Conservation (phyloP, 2,113 vertebrate genomes). For the Atlantisia rogersi region DNA sequence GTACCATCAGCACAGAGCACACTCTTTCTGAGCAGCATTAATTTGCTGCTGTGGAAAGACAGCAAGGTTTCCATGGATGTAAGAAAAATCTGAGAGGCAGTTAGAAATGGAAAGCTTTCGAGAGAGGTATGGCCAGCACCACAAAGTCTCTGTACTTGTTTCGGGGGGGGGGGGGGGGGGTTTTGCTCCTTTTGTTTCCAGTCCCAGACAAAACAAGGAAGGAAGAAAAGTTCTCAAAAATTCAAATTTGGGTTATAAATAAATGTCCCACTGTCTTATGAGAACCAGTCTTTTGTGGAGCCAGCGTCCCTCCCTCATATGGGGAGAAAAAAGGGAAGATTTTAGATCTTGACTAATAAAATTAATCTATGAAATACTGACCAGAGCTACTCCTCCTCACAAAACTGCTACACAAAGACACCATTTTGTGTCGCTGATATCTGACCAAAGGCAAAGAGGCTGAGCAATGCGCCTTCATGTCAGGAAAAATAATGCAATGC, state of each 20-base stretch:
- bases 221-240: conserved; percentile 28
- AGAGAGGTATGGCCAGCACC: background rate
- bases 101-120: background rate
- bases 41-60: background rate
- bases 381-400: conserved; percentile 1
- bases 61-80: background rate
- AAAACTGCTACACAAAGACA: conserved; percentile 42
- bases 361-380: conserved; percentile 32
- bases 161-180: background rate
- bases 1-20: background rate
- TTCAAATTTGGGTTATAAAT: conserved; percentile 9
- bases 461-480: conserved; percentile 39
- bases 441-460: conserved; percentile 40
- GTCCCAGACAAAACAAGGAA: conserved; percentile 19
- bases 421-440: conserved; percentile 41
- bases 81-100: background rate
- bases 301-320: background rate
- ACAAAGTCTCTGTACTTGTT: background rate
- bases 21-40: background rate
- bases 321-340: background rate
- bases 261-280: background rate
- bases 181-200: conserved; percentile 11
- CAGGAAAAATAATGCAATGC: conserved; percentile 49
- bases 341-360: conserved; percentile 43
- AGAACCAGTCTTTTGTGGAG: conserved; percentile 22